phyloP scores from a whole-genome alignment of 2,113 vertebrate species.

The Paracanthobrama guichenoti region DNA sequence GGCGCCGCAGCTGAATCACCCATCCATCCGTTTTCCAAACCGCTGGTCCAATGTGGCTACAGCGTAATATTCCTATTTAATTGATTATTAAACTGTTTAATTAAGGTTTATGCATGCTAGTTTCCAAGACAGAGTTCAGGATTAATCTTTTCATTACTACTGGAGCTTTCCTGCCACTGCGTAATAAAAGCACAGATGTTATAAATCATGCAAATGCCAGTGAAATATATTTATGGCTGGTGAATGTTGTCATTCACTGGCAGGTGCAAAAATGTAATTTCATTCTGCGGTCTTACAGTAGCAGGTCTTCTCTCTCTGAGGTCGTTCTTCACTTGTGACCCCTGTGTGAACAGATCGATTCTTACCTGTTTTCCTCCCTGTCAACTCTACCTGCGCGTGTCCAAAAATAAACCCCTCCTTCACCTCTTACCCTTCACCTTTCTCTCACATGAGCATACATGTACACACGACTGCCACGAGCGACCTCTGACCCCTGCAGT shows the following conservation, averaged over 20 bases:
- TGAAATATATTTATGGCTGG: neutral
- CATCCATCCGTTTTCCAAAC: no score
- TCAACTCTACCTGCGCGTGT: slow-evolving; percentile 64
- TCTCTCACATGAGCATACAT: neutral
- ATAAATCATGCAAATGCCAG: neutral
- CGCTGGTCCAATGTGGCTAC: no score
- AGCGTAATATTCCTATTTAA: no score
- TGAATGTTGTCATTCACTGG: neutral
- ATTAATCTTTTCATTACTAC: no score
- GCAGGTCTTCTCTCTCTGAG: slow-evolving; percentile 4
- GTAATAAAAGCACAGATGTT: neutral
- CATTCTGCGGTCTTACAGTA: neutral
- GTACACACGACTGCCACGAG: neutral
- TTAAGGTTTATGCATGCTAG: no score
- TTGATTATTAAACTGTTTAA: no score
- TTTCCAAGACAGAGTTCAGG: no score
- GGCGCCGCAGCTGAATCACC: no score
- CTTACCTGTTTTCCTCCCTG: slow-evolving; percentile 63
- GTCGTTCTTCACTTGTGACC: slow-evolving; percentile 61
- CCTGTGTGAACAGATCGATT: slow-evolving; percentile 75
- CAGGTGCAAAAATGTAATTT: neutral
- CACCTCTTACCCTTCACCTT: slow-evolving; percentile 58
- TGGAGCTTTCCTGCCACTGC: no score
- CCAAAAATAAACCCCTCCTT: slow-evolving; percentile 69
- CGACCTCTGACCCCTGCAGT: slow-evolving; percentile 9